Evolutionary conservation across 2,113 vertebrate species (phyloP).

Genomic region (Pelobates fuscus): DNA sequence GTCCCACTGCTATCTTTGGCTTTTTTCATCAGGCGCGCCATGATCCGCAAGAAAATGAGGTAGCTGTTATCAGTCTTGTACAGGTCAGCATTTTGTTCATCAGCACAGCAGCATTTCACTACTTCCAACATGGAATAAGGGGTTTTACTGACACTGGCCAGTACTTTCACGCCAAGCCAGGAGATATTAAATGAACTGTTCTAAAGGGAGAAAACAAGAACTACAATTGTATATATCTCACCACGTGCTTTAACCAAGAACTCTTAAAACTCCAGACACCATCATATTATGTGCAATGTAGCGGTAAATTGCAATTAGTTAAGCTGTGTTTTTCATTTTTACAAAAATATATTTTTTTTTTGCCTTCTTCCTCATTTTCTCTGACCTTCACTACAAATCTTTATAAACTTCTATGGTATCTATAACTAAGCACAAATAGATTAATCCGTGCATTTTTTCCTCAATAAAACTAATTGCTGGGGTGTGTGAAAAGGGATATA

Average conservation of each 20-base stretch:
- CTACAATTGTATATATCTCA: background rate
- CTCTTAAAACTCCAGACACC: no score
- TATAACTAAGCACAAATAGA: no score
- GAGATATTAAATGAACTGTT: conserved; percentile 83
- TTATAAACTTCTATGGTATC: no score
- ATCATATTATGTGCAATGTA: no score
- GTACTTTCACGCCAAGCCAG: conserved; percentile 86
- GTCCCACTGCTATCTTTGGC: conserved; percentile 66
- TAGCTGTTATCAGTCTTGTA: conserved; percentile 88
- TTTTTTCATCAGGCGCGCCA: conserved; percentile 82
- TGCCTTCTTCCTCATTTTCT: no score
- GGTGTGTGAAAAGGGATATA: no score
- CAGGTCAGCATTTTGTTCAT: conserved; percentile 69
- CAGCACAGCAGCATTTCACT: conserved; percentile 78
- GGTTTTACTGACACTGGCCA: conserved; percentile 78
- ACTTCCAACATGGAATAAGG: conserved; percentile 83
- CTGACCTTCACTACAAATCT: no score
- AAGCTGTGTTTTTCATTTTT: no score
- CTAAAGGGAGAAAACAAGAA: conserved; percentile 63
- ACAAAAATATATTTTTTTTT: no score
- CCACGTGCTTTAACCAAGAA: background rate
- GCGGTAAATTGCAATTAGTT: no score
- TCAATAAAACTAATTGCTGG: no score
- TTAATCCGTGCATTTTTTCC: no score
- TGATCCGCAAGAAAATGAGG: conserved; percentile 87